Evolutionary conservation across 2,888 invertebrate genomes (phyloP), one percentile per base, ranked within the genome.

Genomic region (Parnassius apollo): DNA sequence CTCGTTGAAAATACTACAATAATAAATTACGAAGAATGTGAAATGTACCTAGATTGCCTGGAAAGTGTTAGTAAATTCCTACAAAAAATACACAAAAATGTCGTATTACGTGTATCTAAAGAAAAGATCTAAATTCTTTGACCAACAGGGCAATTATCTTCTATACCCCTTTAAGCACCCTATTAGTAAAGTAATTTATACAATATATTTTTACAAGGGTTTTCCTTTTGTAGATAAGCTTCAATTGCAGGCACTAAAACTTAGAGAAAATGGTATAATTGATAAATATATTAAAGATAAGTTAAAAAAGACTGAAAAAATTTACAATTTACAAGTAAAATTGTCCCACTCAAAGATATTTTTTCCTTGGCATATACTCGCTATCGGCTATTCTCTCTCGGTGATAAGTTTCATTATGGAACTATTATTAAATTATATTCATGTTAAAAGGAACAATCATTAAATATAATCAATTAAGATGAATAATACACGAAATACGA

Each of bases 131-230:
- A 54, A 53, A 18, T 69, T 58, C 55, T 58, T 13, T 12, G 63
- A 61, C n/a, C 44, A 51, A 49, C 58, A 48, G 54, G 68, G 61
- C 0, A 48, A 65, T 8, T 54, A 70, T 42, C 64, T 56, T 9
- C 42, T 80, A 9, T 75, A 75, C 52, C 12, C 53, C 2, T 74
- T 84, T 50, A 25, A 62, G 0, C 67, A 69, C 8, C 81, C 83
- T 0, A 67, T 76, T 9, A 71, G 72, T 7, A 82, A 81, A 59
- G 61, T 81, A 2, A 72, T 84, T 2, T 85, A 81, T 55, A 76
- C 77, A 1, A 78, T 82, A 13, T 87, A 77, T 49, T 68, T 82
- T 7, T 78, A 82, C 57, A 86, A 86, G 67, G 88, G 86, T 0
- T 87, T 87, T 62, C 86, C 86, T 2, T 63, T 80, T 46, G 9